Percentiles rank a stretch among this genome's conserved stretches.
Evolutionary conservation across 2,888 invertebrate species (phyloP).

Genomic region (Lasioglossum pauxillum): DNA sequence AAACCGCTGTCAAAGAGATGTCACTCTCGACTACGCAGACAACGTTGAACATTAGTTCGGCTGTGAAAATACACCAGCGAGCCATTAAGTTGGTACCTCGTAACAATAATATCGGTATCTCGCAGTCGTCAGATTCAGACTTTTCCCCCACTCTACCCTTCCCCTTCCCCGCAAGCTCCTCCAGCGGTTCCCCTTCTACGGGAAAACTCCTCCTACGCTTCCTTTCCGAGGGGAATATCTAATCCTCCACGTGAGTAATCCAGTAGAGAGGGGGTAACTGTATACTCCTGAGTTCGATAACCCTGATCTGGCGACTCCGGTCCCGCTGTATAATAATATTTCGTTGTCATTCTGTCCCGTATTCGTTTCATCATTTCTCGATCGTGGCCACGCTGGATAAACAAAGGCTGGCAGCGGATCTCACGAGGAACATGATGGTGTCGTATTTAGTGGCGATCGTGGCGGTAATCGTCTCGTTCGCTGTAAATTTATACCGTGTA

Average conservation of each 20-base stretch:
- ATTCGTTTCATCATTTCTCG: not conserved
- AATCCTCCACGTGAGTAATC: too few relatives aligned
- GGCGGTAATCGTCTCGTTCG: not conserved
- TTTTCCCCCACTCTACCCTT: too few relatives aligned
- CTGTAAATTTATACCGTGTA: not conserved
- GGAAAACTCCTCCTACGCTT: too few relatives aligned
- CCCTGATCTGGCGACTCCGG: too few relatives aligned
- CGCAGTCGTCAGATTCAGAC: too few relatives aligned
- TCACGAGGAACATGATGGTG: not conserved
- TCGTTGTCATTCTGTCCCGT: too few relatives aligned
- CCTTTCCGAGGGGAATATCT: too few relatives aligned
- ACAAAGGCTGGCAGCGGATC: not conserved
- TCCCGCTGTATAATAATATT: too few relatives aligned
- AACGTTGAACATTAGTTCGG: not conserved
- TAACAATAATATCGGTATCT: not conserved
- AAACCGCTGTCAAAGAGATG: not conserved
- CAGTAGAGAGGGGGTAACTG: too few relatives aligned
- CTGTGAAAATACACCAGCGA: not conserved
- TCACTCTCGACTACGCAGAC: not conserved
- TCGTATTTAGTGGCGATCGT: not conserved
- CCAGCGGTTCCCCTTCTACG: too few relatives aligned
- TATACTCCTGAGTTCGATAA: too few relatives aligned
- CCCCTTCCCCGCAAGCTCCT: too few relatives aligned
- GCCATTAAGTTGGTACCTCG: not conserved
- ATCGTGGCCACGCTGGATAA: not conserved